Percentiles rank a stretch among this genome's conserved stretches.
Evolutionary conservation across 2,888 invertebrate species (phyloP).

Genomic region (Cotesia congregata): DNA sequence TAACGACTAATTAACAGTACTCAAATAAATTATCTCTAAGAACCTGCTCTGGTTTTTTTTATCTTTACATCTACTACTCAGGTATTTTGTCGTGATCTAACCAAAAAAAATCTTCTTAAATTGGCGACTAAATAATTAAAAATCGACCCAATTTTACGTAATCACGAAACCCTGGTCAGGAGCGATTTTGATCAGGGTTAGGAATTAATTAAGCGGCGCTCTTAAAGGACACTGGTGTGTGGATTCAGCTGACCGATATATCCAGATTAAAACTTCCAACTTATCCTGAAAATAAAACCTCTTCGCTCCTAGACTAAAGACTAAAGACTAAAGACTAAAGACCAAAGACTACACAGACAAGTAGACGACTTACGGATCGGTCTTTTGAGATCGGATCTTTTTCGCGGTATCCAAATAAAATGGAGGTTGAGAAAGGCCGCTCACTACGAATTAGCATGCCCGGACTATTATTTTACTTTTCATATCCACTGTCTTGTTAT

Average conservation of each 20-base stretch:
- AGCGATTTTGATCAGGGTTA: slow-evolving; percentile 9
- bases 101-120: too few species aligned
- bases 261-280: too few species aligned
- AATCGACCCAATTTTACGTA: slow-evolving; percentile 22
- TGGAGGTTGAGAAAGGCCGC: slow-evolving; percentile 34
- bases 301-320: too few species aligned
- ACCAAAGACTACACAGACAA: neutral
- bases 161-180: slow-evolving; percentile 12
- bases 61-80: too few species aligned
- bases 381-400: slow-evolving; percentile 34
- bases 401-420: slow-evolving; percentile 43
- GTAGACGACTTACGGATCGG: neutral
- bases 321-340: too few species aligned
- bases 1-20: too few species aligned
- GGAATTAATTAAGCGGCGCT: slow-evolving; percentile 37
- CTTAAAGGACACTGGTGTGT: too few species aligned
- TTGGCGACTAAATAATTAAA: neutral
- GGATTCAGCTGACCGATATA: too few species aligned
- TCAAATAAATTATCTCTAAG: too few species aligned
- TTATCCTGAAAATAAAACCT: too few species aligned
- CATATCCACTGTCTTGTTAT: slow-evolving; percentile 25
- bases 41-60: too few species aligned
- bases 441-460: slow-evolving; percentile 38
- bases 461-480: slow-evolving; percentile 36
- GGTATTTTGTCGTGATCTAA: too few species aligned